Evolutionary conservation across 2,113 vertebrate species (phyloP).

Genomic region (Sisor rabdophorus): DNA sequence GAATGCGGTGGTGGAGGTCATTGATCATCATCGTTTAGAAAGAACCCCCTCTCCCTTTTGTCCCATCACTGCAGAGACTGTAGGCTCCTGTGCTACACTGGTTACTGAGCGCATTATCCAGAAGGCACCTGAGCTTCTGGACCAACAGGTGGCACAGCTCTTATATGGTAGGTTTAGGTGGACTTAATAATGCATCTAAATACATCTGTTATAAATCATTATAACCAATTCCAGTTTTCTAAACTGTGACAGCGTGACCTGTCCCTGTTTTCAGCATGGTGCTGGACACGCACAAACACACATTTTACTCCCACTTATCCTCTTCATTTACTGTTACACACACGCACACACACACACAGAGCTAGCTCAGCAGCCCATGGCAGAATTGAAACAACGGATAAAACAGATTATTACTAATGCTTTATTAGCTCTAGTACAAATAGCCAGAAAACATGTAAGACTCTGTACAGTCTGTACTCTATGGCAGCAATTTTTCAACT

Average conservation of each 20-base stretch:
- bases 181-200: background rate
- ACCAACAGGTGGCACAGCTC: constrained; percentile 73
- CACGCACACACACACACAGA: too few relatives aligned
- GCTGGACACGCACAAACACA: too few relatives aligned
- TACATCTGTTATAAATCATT: background rate
- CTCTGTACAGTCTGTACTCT: constrained; percentile 19
- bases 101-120: constrained; percentile 80
- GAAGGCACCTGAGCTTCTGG: constrained; percentile 74
- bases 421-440: background rate
- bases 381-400: background rate
- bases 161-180: constrained; percentile 75
- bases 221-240: background rate
- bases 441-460: constrained; percentile 4
- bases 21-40: constrained; percentile 83
- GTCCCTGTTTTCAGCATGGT: too few relatives aligned
- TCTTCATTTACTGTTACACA: too few relatives aligned
- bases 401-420: background rate
- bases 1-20: constrained; percentile 76
- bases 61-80: constrained; percentile 70
- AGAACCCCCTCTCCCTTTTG: constrained; percentile 62
- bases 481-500: constrained; percentile 41
- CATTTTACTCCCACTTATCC: too few relatives aligned
- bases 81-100: constrained; percentile 89
- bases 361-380: too few relatives aligned
- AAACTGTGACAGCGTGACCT: background rate